phyloP scores from a whole-genome alignment of 1,140 invertebrate species.

The Carposina sasakii region DNA sequence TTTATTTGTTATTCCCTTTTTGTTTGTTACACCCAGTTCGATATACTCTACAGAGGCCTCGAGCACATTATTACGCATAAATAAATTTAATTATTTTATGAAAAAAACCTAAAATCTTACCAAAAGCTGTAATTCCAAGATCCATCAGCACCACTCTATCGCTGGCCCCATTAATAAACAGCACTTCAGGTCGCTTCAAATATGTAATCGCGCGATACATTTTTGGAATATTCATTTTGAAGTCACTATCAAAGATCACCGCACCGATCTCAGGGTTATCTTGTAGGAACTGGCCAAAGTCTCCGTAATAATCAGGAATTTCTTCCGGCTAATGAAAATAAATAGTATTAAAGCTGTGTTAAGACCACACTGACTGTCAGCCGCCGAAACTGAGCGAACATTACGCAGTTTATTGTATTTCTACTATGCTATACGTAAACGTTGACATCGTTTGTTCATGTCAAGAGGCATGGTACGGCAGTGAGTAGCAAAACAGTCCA shows the following conservation, averaged over 20 bases:
- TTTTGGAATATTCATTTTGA: conserved; percentile 61
- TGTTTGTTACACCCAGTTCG: too few species aligned
- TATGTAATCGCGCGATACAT: conserved; percentile 66
- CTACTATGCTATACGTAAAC: not conserved
- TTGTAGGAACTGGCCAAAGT: conserved; percentile 45
- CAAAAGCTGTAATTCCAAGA: conserved; percentile 30
- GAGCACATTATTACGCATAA: too few species aligned
- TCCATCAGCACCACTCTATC: conserved; percentile 61
- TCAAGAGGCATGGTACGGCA: not conserved
- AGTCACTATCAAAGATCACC: conserved; percentile 71
- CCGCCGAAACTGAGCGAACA: not conserved
- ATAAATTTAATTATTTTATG: too few species aligned
- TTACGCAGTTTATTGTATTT: not conserved
- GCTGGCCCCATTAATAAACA: conserved; percentile 64
- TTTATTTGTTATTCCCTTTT: too few species aligned
- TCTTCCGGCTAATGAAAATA: conserved; percentile 44
- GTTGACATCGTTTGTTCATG: not conserved
- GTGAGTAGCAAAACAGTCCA: not conserved
- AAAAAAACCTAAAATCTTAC: too few species aligned
- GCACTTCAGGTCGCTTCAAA: conserved; percentile 59
- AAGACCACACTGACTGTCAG: not conserved
- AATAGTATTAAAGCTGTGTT: not conserved
- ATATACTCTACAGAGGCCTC: too few species aligned
- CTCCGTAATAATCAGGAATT: conserved; percentile 41
- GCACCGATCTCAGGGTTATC: conserved; percentile 64